Percentiles rank a stretch among this genome's conserved stretches.
phyloP scores from a whole-genome alignment of 2,888 invertebrate genomes.

The Hyalella azteca region DNA sequence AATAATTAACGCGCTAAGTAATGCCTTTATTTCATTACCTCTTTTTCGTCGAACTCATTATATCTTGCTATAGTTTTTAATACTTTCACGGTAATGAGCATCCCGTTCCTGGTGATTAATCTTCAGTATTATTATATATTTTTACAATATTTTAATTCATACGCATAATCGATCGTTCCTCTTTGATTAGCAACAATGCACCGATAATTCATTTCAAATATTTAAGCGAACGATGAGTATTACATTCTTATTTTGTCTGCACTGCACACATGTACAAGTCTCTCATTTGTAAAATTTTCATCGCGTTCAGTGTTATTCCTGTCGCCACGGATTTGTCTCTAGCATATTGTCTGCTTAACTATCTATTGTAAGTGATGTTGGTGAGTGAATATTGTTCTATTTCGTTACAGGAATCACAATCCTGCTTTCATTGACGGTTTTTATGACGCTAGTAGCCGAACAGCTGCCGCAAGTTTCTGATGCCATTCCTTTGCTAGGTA shows the following conservation, averaged over 20 bases:
- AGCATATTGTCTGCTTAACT: conserved; percentile 12
- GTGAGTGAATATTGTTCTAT: conserved; percentile 24
- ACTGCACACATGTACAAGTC: background rate
- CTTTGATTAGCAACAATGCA: background rate
- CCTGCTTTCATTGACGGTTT: conserved; percentile 69
- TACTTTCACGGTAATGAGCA: conserved; percentile 14
- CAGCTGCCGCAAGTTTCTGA: conserved; percentile 69
- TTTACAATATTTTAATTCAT: background rate
- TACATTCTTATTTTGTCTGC: background rate
- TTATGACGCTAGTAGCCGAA: conserved; percentile 68
- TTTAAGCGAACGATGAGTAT: no score
- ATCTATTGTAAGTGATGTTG: background rate
- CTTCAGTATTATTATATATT: background rate
- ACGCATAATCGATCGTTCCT: background rate
- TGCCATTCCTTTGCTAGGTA: conserved; percentile 67
- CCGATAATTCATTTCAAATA: background rate
- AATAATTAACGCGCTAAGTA: no score
- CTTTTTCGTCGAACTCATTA: background rate
- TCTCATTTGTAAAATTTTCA: no score
- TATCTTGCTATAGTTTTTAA: background rate
- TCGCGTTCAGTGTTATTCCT: no score
- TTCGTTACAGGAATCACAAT: conserved; percentile 67
- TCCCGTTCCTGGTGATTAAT: conserved; percentile 1
- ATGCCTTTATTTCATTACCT: background rate
- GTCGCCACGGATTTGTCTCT: no score